Evolutionary conservation across 2,888 invertebrate genomes (phyloP).

Genomic region (Linnaemya tessellans): DNA sequence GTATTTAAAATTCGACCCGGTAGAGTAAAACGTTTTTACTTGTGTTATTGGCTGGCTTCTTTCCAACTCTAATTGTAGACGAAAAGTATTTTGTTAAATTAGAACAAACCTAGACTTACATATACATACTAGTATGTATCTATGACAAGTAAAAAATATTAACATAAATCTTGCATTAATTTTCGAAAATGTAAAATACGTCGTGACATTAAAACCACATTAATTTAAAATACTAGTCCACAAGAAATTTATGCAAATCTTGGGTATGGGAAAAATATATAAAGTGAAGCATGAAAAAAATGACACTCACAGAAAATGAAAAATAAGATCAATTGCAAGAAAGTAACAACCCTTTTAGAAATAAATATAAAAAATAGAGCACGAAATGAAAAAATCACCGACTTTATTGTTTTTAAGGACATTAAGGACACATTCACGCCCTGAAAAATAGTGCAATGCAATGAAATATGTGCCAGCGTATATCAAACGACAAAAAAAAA

Average conservation of each 20-base stretch:
- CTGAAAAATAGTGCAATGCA: conserved; percentile 44
- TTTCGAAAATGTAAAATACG: conserved; percentile 59
- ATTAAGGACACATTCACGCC: conserved; percentile 70
- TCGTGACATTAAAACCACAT: conserved; percentile 69
- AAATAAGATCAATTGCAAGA: conserved; percentile 48
- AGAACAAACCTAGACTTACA: too few species aligned
- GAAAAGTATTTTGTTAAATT: too few species aligned
- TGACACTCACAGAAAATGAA: conserved; percentile 50
- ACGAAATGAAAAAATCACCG: conserved; percentile 32
- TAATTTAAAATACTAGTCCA: conserved; percentile 63
- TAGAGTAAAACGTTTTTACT: too few species aligned
- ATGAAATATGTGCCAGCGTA: conserved; percentile 5
- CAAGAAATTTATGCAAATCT: conserved; percentile 60
- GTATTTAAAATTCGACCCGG: too few species aligned
- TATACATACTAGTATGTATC: too few species aligned
- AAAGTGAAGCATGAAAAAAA: conserved; percentile 40
- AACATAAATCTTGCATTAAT: conserved; percentile 68
- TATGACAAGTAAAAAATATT: conserved; percentile 32
- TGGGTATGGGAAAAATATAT: conserved; percentile 20
- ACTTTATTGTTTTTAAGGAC: conserved; percentile 28
- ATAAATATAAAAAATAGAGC: neutral
- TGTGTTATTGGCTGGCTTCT: too few species aligned
- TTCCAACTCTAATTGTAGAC: too few species aligned
- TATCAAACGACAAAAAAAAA: conserved; percentile 17
- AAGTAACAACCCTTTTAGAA: conserved; percentile 52